phyloP scores from a whole-genome alignment of 2,797 vertebrate species.

The Megalops cyprinoides region DNA sequence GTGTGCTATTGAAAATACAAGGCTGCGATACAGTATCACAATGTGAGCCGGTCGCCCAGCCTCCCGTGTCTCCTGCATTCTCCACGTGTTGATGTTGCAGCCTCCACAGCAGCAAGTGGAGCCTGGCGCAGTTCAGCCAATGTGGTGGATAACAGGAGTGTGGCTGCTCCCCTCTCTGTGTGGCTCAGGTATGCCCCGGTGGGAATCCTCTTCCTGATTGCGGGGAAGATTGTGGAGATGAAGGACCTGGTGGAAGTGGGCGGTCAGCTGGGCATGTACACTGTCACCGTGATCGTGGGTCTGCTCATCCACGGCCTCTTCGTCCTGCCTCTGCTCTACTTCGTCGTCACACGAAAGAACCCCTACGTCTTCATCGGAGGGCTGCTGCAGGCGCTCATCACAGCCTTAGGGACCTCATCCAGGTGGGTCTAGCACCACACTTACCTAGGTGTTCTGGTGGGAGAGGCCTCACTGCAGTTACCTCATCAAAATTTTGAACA shows the following conservation, averaged over 20 bases:
- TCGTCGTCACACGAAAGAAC: conserved; percentile 87
- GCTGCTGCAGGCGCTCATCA: conserved; percentile 93
- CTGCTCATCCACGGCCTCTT: conserved; percentile 89
- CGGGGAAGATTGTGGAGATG: conserved; percentile 96
- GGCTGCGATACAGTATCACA: too few relatives aligned
- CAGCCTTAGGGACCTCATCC: conserved; percentile 93
- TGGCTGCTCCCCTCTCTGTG: neutral
- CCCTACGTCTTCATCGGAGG: conserved; percentile 89
- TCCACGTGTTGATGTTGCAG: neutral
- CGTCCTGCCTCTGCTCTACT: conserved; percentile 89
- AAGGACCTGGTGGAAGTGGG: conserved; percentile 88
- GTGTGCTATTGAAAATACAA: neutral
- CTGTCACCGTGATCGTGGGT: conserved; percentile 86
- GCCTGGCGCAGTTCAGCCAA: neutral
- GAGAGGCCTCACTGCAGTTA: neutral
- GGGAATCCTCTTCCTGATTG: conserved; percentile 93
- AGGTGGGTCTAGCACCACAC: conserved; percentile 83
- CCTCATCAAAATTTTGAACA: neutral
- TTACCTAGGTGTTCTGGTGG: too few relatives aligned
- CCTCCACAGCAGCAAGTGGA: neutral
- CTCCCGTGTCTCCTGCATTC: neutral
- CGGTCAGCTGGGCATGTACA: conserved; percentile 95
- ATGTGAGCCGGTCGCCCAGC: too few relatives aligned
- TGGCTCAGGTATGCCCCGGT: conserved; percentile 88
- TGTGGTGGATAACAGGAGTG: neutral